Conservation (phyloP, 1,140 invertebrate species). For the Drosophila arawakana region DNA sequence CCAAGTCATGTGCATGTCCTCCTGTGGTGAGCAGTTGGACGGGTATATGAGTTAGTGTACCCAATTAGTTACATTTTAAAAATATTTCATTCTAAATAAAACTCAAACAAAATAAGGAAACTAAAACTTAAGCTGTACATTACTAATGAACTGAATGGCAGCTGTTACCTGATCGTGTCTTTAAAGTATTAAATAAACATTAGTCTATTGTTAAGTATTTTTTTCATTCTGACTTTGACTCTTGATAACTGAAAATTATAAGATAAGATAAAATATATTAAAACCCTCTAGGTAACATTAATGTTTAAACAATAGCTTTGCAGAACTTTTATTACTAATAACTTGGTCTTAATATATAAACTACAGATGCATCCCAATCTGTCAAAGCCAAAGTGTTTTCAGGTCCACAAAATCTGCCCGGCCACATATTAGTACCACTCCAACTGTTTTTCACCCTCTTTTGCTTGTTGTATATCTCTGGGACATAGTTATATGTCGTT, state of each 20-base stretch:
- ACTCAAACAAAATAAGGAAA: background rate
- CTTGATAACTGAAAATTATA: too few species aligned
- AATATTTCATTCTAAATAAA: background rate
- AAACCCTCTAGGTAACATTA: too few species aligned
- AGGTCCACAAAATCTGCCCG: background rate
- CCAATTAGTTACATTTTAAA: background rate
- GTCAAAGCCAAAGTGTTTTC: slow-evolving; percentile 1
- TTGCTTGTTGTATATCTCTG: background rate
- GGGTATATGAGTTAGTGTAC: background rate
- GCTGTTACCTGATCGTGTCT: background rate
- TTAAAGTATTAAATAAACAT: slow-evolving; percentile 16
- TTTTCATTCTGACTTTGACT: too few species aligned
- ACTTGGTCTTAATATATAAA: slow-evolving; percentile 4
- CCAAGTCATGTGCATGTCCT: slow-evolving; percentile 27
- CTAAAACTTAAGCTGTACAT: too few species aligned
- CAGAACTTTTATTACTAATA: background rate
- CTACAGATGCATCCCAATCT: background rate
- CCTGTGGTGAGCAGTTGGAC: slow-evolving; percentile 14
- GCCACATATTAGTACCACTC: background rate
- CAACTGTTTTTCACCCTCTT: background rate
- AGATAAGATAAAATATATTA: too few species aligned
- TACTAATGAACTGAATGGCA: background rate
- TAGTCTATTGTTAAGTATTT: too few species aligned
- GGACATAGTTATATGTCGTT: background rate
- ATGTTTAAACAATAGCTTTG: too few species aligned